Percentiles rank a stretch among this genome's conserved stretches.
Conservation (phyloP, 2,113 vertebrate species). For the Cettia cetti region DNA sequence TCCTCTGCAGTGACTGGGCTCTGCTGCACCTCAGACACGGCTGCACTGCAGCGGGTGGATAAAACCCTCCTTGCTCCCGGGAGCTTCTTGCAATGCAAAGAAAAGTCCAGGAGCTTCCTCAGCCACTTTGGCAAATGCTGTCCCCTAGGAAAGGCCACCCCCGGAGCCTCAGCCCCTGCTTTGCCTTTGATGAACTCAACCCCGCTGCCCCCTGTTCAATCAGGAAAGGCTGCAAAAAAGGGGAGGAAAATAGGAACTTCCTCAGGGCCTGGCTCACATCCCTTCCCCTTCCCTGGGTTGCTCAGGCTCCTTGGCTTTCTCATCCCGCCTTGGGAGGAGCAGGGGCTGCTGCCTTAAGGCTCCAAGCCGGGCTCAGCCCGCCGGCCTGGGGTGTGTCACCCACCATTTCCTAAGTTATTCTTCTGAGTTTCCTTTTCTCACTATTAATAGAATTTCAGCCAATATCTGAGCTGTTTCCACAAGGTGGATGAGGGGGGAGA, state of each 20-base stretch:
- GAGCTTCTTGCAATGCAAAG: background rate
- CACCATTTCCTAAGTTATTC: conserved; percentile 76
- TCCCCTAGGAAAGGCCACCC: background rate
- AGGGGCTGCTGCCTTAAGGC: background rate
- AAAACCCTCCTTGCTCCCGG: background rate
- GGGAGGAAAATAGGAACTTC: conserved; percentile 27
- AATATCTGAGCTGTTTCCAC: conserved; percentile 33
- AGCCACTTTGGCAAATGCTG: accelerated
- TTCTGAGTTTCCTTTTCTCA: conserved; percentile 70
- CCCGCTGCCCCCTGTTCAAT: background rate
- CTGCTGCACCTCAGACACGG: background rate
- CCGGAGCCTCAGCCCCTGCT: background rate
- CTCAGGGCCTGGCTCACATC: conserved; percentile 4
- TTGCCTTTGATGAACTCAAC: background rate
- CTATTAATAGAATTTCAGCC: conserved; percentile 78
- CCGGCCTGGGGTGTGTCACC: conserved; percentile 43
- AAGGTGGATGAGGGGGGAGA: background rate
- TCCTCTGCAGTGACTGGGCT: background rate
- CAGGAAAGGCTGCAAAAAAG: conserved; percentile 28
- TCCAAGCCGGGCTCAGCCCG: background rate
- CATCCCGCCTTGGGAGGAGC: conserved; percentile 38
- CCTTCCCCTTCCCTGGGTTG: conserved; percentile 2
- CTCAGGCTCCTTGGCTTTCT: background rate
- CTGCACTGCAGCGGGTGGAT: background rate
- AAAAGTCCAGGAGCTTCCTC: background rate